phyloP scores from a whole-genome alignment of 2,113 vertebrate genomes.

The Chionis minor region DNA sequence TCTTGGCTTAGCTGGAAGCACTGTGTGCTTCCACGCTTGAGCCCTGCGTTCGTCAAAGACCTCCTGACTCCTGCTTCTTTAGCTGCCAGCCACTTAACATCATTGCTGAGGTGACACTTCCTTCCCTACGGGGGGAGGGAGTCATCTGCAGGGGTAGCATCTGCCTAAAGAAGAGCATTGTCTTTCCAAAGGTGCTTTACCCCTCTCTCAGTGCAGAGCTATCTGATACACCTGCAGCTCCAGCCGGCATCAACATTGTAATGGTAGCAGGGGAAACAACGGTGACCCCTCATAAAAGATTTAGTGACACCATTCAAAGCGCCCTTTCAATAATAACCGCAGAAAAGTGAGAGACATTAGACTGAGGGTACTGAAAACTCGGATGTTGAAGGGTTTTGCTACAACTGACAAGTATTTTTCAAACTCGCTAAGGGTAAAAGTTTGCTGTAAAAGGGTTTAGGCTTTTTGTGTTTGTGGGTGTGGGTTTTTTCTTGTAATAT shows the following conservation, averaged over 20 bases:
- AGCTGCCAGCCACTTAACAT: background rate
- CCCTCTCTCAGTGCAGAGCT: background rate
- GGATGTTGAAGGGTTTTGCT: conserved; percentile 13
- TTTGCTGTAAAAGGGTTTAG: background rate
- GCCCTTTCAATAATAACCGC: background rate
- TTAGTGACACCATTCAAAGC: background rate
- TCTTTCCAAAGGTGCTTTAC: background rate
- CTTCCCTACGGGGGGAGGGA: background rate
- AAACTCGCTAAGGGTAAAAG: background rate
- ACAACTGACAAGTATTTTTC: background rate
- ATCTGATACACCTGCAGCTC: background rate
- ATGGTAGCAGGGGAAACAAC: background rate
- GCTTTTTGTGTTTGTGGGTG: background rate
- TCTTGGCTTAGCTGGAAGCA: conserved; percentile 20
- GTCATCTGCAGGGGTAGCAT: background rate
- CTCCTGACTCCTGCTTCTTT: conserved; percentile 40
- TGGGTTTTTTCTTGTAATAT: background rate
- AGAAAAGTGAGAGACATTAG: background rate
- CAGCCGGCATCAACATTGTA: background rate
- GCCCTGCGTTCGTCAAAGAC: background rate
- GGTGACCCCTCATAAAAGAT: conserved; percentile 6
- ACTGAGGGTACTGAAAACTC: background rate
- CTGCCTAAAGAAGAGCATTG: background rate
- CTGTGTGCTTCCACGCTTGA: background rate
- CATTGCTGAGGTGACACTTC: background rate